A percentile compares a stretch with the other conserved stretches of the same genome.
phyloP scores from a whole-genome alignment of 2,113 vertebrate genomes.

The Nycticryphes semicollaris region DNA sequence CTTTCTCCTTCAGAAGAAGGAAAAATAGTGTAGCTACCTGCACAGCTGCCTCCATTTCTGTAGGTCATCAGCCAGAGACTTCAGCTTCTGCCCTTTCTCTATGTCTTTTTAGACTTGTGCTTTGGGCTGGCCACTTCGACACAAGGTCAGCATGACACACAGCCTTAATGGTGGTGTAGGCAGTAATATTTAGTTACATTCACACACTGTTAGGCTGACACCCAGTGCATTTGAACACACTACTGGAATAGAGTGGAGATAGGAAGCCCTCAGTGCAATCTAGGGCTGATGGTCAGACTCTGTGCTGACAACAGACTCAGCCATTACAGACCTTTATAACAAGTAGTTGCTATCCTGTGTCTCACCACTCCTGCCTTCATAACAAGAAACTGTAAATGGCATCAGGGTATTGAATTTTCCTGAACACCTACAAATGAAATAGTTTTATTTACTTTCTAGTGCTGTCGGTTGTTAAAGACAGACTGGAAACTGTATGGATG shows the following conservation, averaged over 20 bases:
- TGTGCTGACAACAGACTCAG: neutral
- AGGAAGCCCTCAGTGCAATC: neutral
- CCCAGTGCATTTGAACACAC: neutral
- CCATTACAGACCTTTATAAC: neutral
- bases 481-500: neutral
- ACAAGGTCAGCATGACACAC: neutral
- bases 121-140: neutral
- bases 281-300: neutral
- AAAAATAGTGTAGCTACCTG: neutral
- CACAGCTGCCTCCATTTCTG: neutral
- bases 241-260: neutral
- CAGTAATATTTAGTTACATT: neutral
- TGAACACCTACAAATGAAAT: neutral
- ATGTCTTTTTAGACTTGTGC: neutral
- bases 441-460: neutral
- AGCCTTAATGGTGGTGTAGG: neutral
- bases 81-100: neutral
- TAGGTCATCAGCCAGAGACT: neutral
- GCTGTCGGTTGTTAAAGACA: neutral
- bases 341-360: accelerated
- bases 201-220: accelerated
- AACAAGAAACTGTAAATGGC: neutral
- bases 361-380: neutral
- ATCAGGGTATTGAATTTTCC: neutral
- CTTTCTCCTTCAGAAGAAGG: neutral